Evolutionary conservation across 1,140 invertebrate species (phyloP).

Genomic region (Andricus grossulariae): DNA sequence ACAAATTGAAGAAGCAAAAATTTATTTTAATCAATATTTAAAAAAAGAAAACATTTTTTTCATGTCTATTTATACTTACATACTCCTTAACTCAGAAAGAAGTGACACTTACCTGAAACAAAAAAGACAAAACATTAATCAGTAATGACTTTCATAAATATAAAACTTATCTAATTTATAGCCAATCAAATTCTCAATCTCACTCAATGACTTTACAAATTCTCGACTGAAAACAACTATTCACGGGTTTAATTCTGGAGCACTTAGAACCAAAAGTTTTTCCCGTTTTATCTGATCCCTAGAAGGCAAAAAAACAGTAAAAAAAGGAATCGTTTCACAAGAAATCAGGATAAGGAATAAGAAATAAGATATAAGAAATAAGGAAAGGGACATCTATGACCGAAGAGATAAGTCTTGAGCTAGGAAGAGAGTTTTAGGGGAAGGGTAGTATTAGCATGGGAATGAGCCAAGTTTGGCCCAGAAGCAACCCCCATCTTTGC

Average conservation of each 20-base stretch:
- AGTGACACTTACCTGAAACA: too few species aligned
- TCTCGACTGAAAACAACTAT: background rate
- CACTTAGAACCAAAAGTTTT: background rate
- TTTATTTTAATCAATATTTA: too few species aligned
- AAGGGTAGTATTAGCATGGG: constrained; percentile 57
- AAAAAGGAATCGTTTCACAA: constrained; percentile 42
- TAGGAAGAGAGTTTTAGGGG: constrained; percentile 20
- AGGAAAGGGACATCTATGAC: constrained; percentile 34
- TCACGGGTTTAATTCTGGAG: background rate
- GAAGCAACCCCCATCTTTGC: constrained; percentile 36
- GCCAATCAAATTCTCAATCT: too few species aligned
- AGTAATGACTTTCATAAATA: too few species aligned
- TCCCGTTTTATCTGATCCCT: constrained; percentile 4
- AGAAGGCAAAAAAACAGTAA: background rate
- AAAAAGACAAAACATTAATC: too few species aligned
- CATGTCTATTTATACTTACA: too few species aligned
- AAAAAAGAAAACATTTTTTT: too few species aligned
- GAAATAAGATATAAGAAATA: constrained; percentile 42
- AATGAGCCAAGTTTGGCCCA: constrained; percentile 54
- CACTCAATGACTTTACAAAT: too few species aligned
- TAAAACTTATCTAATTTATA: too few species aligned
- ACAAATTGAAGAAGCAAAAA: too few species aligned
- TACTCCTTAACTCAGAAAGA: too few species aligned
- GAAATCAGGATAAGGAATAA: constrained; percentile 52
- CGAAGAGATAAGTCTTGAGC: constrained; percentile 16